Evolutionary conservation across 2,797 vertebrate genomes (phyloP).

Genomic region (Brachyrhaphis roseni): DNA sequence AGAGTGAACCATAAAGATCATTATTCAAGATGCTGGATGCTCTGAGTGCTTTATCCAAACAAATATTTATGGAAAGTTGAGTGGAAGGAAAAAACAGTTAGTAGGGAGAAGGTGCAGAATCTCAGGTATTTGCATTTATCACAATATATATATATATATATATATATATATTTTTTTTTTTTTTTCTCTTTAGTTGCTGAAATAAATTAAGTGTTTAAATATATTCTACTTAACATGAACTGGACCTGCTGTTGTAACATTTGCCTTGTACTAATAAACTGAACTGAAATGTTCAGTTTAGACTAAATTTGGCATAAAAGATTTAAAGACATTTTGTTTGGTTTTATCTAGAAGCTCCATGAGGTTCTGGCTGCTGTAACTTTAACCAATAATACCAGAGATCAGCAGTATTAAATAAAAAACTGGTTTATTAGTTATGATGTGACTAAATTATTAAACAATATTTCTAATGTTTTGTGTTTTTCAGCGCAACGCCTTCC

Average conservation of each 20-base stretch:
- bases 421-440: neutral
- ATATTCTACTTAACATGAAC: neutral
- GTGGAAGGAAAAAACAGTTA: neutral
- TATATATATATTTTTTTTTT: no score
- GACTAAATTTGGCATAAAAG: neutral
- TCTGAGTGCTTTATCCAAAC: neutral
- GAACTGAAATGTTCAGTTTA: neutral
- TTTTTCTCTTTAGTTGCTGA: neutral
- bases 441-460: neutral
- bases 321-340: neutral
- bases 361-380: neutral
- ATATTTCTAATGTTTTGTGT: neutral
- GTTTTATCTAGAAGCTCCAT: neutral
- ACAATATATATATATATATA: no score
- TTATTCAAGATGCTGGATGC: neutral
- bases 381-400: neutral
- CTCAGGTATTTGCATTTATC: neutral
- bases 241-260: neutral
- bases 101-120: neutral
- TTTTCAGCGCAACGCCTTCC: conserved; percentile 82
- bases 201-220: neutral
- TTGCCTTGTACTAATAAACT: neutral
- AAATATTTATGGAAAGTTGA: neutral
- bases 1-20: neutral
- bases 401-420: neutral